phyloP scores from a whole-genome alignment of 2,797 vertebrate genomes.

The Rhynchonycteris naso region DNA sequence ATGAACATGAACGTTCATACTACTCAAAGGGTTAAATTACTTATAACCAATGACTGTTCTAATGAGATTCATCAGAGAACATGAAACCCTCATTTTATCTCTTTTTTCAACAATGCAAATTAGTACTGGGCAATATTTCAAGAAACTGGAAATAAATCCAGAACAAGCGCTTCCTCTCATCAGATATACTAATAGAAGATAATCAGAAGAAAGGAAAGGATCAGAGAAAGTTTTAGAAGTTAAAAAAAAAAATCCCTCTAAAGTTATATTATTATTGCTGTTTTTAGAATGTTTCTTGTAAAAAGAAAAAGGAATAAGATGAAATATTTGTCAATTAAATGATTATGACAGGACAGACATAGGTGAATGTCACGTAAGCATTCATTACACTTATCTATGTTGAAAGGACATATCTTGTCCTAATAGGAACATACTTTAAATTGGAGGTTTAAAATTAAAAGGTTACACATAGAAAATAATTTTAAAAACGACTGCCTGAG shows the following conservation, averaged over 20 bases:
- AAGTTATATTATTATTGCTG: background rate
- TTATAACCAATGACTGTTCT: conserved; percentile 12
- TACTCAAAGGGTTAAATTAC: background rate
- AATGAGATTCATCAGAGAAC: conserved; percentile 34
- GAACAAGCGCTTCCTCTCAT: background rate
- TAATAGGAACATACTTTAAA: background rate
- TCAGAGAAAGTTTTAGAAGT: conserved; percentile 27
- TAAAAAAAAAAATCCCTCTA: background rate
- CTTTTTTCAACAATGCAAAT: conserved; percentile 3
- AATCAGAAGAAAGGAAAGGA: background rate
- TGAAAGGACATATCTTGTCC: conserved; percentile 42
- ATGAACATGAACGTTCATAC: too few species aligned
- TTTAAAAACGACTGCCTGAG: background rate
- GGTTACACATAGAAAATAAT: background rate
- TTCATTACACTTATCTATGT: background rate
- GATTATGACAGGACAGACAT: background rate
- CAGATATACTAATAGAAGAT: background rate
- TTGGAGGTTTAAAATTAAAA: background rate
- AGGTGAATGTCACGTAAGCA: background rate
- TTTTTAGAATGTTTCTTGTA: conserved; percentile 33
- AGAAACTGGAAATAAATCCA: conserved; percentile 42
- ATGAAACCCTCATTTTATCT: background rate
- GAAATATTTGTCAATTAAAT: conserved; percentile 34
- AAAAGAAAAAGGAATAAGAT: conserved; percentile 9
- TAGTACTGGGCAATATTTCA: background rate